Conservation (phyloP, 1,140 invertebrate species). For the Drosophila elegans region DNA sequence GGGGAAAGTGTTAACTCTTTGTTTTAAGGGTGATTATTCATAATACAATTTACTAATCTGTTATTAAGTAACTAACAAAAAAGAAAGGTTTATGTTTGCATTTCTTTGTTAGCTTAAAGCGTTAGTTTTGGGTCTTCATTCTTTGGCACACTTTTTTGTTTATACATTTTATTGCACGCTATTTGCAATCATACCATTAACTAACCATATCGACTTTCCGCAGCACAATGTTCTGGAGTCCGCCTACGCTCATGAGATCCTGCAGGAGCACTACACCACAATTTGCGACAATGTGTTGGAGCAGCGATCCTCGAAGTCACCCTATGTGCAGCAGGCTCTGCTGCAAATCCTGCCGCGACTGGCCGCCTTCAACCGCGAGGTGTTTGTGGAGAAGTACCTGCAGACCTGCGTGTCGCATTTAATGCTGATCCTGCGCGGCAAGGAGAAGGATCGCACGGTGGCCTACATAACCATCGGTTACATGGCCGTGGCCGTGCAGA, state of each 20-base stretch:
- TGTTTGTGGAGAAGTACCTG: slow-evolving; percentile 92
- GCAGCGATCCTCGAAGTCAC: slow-evolving; percentile 90
- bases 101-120: no score
- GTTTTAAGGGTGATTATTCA: no score
- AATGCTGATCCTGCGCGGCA: slow-evolving; percentile 89
- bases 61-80: no score
- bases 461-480: slow-evolving; percentile 96
- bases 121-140: no score
- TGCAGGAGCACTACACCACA: slow-evolving; percentile 93
- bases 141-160: no score
- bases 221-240: slow-evolving; percentile 90
- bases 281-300: slow-evolving; percentile 93
- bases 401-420: slow-evolving; percentile 92
- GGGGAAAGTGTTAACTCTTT: no score
- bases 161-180: no score
- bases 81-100: no score
- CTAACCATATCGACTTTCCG: neutral
- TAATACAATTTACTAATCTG: no score
- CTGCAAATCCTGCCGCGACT: slow-evolving; percentile 95
- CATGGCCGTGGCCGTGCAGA: slow-evolving; percentile 95
- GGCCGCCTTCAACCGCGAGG: slow-evolving; percentile 95
- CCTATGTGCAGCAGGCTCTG: slow-evolving; percentile 94
- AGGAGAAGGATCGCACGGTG: slow-evolving; percentile 93
- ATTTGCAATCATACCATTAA: no score
- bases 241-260: slow-evolving; percentile 92